These are phyloP conservation scores for Porites evermanni DNA, from an alignment of 92 coral and sea anemone genomes.

Conservation along the genomic window DNA sequence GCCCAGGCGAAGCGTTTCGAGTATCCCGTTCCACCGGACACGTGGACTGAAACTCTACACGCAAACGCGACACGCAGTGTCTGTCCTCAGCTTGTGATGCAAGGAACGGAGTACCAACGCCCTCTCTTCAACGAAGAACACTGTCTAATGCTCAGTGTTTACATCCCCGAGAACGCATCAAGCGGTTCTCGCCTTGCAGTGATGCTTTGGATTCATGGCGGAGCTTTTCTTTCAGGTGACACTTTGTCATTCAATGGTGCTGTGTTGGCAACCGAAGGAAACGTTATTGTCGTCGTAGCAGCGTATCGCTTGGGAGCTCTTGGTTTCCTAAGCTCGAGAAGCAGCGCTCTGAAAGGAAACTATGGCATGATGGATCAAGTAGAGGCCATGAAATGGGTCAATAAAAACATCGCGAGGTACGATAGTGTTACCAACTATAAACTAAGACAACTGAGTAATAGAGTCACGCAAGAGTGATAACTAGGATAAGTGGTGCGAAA, in stretches of 20 bases:
- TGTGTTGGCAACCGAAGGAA: slow-evolving; percentile 24
- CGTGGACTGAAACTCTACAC: slow-evolving; percentile 13
- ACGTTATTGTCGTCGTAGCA: slow-evolving; percentile 32
- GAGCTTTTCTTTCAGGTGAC: neutral
- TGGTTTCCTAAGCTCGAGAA: slow-evolving; percentile 20
- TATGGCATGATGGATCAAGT: slow-evolving; percentile 43
- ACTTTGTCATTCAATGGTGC: slow-evolving; percentile 17
- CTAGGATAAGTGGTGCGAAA: too few species aligned
- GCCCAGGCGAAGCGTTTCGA: neutral
- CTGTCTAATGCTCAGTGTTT: slow-evolving; percentile 29
- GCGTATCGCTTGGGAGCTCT: slow-evolving; percentile 33
- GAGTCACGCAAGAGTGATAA: too few species aligned
- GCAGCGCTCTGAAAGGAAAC: slow-evolving; percentile 33
- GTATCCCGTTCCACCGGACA: slow-evolving; percentile 9
- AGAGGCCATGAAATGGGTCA: slow-evolving; percentile 48
- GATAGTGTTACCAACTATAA: neutral
- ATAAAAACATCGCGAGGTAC: slow-evolving; percentile 18
- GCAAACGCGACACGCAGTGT: neutral
- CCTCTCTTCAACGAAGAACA: slow-evolving; percentile 9
- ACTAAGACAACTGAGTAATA: too few species aligned
- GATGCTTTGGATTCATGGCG: slow-evolving; percentile 54
- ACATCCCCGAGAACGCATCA: slow-evolving; percentile 15
- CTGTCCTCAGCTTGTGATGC: slow-evolving; percentile 2
- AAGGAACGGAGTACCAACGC: too few species aligned
- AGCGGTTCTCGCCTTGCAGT: slow-evolving; percentile 13